Evolutionary conservation across 2,888 invertebrate species (phyloP).

Genomic region (Magallana nippona): DNA sequence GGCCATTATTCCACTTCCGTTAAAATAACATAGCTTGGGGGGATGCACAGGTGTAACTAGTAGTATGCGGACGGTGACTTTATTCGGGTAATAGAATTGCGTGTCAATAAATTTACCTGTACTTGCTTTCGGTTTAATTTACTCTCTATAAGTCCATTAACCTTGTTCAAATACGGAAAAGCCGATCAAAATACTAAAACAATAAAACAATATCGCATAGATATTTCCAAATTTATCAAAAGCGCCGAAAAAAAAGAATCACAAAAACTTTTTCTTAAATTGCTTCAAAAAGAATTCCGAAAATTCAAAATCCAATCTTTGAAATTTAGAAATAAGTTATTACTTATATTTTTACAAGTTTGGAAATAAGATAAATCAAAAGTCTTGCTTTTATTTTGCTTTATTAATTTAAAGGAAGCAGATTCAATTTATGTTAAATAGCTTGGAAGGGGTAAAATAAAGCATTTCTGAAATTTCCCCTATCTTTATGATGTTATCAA

Average conservation of each 20-base stretch:
- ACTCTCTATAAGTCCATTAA: conserved; percentile 33
- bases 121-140: not conserved
- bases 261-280: too few relatives aligned
- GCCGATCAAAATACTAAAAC: not conserved
- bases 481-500: too few relatives aligned
- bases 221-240: conserved; percentile 3
- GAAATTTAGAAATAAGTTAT: not conserved
- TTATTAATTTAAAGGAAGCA: too few relatives aligned
- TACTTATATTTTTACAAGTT: not conserved
- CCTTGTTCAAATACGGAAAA: conserved; percentile 31
- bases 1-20: conserved; percentile 18
- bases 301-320: not conserved
- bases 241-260: not conserved
- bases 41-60: conserved; percentile 21
- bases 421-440: too few relatives aligned
- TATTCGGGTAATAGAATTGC: not conserved
- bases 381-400: too few relatives aligned
- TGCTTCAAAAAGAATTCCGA: conserved; percentile 1
- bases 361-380: too few relatives aligned
- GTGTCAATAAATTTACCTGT: conserved; percentile 3
- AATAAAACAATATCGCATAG: conserved; percentile 15
- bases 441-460: too few relatives aligned
- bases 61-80: conserved; percentile 25
- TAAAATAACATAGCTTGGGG: conserved; percentile 30
- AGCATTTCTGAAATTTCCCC: too few relatives aligned